Evolutionary conservation across 2,797 vertebrate genomes (phyloP), one percentile per base, ranked within the genome.

Genomic region (Tamandua tetradactyla): DNA sequence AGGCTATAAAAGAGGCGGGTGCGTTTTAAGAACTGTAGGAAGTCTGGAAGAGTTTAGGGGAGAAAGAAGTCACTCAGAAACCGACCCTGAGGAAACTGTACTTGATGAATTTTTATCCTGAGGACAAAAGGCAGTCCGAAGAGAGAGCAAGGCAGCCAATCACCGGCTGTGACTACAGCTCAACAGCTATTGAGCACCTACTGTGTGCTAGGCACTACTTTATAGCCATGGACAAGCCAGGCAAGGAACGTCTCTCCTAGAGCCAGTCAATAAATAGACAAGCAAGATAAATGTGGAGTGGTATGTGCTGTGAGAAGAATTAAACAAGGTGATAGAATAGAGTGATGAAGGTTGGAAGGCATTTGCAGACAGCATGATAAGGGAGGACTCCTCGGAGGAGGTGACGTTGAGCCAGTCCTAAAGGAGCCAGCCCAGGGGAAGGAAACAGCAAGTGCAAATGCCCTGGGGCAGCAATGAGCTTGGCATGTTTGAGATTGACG

Each of bases 161-260:
- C 59, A 76, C 15, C 57, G 40, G 30, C 25, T 11, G 1, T 14
- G 3, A 37, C 57, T n/a, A 23, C 66, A 17, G 55, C 52, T 18
- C 17, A 12, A 4, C 0, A 8, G 12, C 78, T n/a, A 3, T 0
- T 37, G 42, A 47, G 37, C 2, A 20, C 42, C 27, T n/a, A 5
- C 61, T 7, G 22, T 22, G 40, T 5, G 52, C 35, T 23, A 47
- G 47, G 66, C 27, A 1, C 1, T 27, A 11, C 13, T 15, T 81
- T n/a, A 4, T 12, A 47, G 44, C 35, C 35, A 13, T 1, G 37
- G 55, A 23, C 30, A 35, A 72, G 30, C 8, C 42, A 22, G 15
- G 42, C 44, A 30, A 49, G 57, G 20, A 72, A 8, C 18, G n/a
- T 76, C 23, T 66, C 22, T 27, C 18, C 52, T 10, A 25, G 30